Conservation (phyloP, 2,888 invertebrate genomes). For the Toxonevra muliebris region DNA sequence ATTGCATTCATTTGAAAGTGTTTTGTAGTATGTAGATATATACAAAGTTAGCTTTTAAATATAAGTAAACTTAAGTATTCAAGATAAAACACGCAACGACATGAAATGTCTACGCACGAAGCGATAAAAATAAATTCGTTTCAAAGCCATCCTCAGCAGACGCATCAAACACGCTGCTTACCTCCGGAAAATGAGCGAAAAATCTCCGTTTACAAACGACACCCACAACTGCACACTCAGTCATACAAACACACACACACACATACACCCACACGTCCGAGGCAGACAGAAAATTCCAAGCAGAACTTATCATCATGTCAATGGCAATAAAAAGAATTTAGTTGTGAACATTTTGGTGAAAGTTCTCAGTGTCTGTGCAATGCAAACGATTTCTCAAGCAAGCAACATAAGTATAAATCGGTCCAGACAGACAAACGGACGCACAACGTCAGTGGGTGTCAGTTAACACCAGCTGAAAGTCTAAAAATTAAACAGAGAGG, state of each 20-base stretch:
- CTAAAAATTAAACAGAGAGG: background rate
- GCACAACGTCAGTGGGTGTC: background rate
- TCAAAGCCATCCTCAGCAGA: slow-evolving; percentile 15
- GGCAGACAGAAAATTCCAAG: background rate
- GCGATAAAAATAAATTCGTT: slow-evolving; percentile 28
- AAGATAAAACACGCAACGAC: slow-evolving; percentile 32
- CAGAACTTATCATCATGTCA: slow-evolving; percentile 28
- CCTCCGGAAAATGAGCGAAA: slow-evolving; percentile 10
- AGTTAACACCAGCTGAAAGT: slow-evolving; percentile 11
- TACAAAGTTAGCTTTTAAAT: too few species aligned
- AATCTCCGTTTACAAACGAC: slow-evolving; percentile 18
- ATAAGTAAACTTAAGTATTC: slow-evolving; percentile 6
- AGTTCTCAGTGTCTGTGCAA: background rate
- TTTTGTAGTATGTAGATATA: too few species aligned
- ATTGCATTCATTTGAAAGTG: too few species aligned
- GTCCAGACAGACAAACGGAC: background rate
- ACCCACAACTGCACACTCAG: background rate
- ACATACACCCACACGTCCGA: background rate
- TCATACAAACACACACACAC: background rate
- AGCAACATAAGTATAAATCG: too few species aligned
- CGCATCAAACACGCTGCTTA: slow-evolving; percentile 1
- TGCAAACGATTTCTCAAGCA: background rate
- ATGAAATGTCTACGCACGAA: slow-evolving; percentile 27
- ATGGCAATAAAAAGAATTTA: slow-evolving; percentile 27
- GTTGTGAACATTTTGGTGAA: background rate